These are phyloP conservation scores for Trachelus troglodyta DNA, from an alignment of 2,888 invertebrate genomes.

Conservation along the genomic window DNA sequence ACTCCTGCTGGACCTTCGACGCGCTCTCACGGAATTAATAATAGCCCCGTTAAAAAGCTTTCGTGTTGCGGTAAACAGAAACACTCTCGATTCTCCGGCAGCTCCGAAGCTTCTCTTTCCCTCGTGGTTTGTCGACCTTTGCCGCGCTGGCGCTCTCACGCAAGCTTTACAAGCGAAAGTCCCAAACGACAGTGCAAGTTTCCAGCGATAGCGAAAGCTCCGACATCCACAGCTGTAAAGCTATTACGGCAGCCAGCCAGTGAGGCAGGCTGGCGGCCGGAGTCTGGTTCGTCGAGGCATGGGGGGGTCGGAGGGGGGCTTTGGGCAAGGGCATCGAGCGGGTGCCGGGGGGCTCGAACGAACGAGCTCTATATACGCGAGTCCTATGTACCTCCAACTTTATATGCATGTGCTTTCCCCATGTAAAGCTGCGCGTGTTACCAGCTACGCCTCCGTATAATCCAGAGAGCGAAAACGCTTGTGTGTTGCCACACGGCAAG, in stretches of 20 bases:
- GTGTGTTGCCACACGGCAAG: slow-evolving; percentile 5
- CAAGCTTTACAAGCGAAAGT: slow-evolving; percentile 50
- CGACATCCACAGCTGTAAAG: slow-evolving; percentile 56
- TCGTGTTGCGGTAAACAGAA: slow-evolving; percentile 6
- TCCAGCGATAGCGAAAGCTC: slow-evolving; percentile 63
- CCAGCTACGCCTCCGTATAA: not conserved
- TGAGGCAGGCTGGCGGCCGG: slow-evolving; percentile 8
- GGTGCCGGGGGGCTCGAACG: slow-evolving; percentile 33
- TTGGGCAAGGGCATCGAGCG: slow-evolving; percentile 52
- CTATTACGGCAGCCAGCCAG: slow-evolving; percentile 44
- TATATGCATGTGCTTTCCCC: slow-evolving; percentile 25
- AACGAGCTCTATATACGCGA: slow-evolving; percentile 30
- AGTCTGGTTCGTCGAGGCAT: slow-evolving; percentile 22
- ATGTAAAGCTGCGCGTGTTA: slow-evolving; percentile 9
- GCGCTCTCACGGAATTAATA: not conserved
- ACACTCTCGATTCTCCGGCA: not conserved
- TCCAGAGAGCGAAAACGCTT: not conserved
- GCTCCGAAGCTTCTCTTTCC: not conserved
- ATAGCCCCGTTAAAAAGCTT: not conserved
- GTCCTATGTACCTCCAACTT: slow-evolving; percentile 9
- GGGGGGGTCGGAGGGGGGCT: slow-evolving; percentile 30
- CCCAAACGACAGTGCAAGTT: slow-evolving; percentile 60
- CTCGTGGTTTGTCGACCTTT: slow-evolving; percentile 1
- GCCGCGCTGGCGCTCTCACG: slow-evolving; percentile 24
- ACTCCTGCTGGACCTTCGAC: not conserved